These are phyloP conservation scores for Caenorhabditis sp. DNA, from an alignment of 2,888 invertebrate genomes.

Conservation along the genomic window DNA sequence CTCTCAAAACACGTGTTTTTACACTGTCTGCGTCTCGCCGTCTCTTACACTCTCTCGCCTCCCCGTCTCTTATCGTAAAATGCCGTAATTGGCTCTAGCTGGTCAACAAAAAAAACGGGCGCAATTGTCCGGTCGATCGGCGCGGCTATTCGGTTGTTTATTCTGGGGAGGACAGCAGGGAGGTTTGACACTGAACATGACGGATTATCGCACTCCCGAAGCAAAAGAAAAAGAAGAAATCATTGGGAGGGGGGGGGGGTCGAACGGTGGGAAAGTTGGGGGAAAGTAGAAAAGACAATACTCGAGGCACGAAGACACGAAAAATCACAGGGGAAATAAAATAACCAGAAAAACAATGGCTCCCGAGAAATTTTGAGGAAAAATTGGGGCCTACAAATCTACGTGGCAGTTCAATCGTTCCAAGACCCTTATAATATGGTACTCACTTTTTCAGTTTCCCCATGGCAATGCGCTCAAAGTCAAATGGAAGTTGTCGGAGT, in stretches of 20 bases:
- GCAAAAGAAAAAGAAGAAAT: no score
- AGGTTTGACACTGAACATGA: constrained; percentile 56
- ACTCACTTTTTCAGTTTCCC: constrained; percentile 73
- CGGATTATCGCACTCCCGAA: constrained; percentile 47
- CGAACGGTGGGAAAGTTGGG: constrained; percentile 14
- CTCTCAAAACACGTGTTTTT: constrained; percentile 60
- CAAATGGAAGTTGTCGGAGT: constrained; percentile 77
- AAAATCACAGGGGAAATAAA: no score
- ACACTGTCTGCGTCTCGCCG: constrained; percentile 30
- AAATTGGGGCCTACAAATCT: background rate
- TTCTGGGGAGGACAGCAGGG: constrained; percentile 18
- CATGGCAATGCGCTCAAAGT: constrained; percentile 78
- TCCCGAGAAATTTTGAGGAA: no score
- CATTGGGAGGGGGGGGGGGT: background rate
- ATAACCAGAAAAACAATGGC: no score
- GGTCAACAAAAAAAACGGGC: constrained; percentile 39
- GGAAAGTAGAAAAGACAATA: constrained; percentile 31
- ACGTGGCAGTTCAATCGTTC: no score
- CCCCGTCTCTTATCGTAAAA: constrained; percentile 1
- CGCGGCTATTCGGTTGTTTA: constrained; percentile 27
- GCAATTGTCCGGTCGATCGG: constrained; percentile 23
- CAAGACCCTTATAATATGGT: no score
- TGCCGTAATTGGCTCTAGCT: constrained; percentile 51
- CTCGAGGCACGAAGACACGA: constrained; percentile 1
- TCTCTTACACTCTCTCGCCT: constrained; percentile 4